Evolutionary conservation across 2,888 invertebrate species (phyloP).

Genomic region (Pachydiplax longipennis): DNA sequence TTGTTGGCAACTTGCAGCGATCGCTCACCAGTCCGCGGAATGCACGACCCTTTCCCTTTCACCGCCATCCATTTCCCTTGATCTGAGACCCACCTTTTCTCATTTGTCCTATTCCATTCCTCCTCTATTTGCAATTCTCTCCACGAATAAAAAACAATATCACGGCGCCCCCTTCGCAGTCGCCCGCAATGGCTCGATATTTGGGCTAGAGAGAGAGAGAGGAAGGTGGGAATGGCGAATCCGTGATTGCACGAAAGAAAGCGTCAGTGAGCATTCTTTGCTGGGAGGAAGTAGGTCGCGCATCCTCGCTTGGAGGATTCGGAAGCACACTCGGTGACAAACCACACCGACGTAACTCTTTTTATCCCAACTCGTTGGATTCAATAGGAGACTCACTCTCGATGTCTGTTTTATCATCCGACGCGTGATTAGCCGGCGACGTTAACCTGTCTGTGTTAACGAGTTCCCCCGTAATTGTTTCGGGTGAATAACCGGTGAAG

Average conservation of each 20-base stretch:
- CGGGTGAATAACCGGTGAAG: background rate
- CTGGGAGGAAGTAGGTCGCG: constrained; percentile 18
- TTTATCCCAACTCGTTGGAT: background rate
- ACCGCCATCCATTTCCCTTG: background rate
- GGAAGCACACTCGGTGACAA: background rate
- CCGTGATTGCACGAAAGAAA: constrained; percentile 19
- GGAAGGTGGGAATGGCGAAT: background rate
- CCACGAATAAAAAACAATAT: background rate
- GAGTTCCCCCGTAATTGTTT: background rate
- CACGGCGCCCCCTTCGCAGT: background rate
- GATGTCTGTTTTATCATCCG: background rate
- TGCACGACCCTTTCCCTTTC: background rate
- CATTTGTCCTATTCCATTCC: background rate
- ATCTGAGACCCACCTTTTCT: background rate
- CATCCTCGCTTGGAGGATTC: background rate
- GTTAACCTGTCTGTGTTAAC: background rate
- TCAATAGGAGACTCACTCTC: background rate
- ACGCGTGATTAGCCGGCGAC: background rate
- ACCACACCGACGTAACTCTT: background rate
- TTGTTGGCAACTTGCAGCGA: background rate
- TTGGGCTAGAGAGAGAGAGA: constrained; percentile 4
- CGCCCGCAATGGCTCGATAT: constrained; percentile 26
- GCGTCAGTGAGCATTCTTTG: background rate
- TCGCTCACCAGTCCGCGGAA: background rate
- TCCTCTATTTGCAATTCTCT: background rate